Evolutionary conservation across 2,797 vertebrate genomes (phyloP), one percentile per base, ranked within the genome.

Genomic region (Allobates femoralis): DNA sequence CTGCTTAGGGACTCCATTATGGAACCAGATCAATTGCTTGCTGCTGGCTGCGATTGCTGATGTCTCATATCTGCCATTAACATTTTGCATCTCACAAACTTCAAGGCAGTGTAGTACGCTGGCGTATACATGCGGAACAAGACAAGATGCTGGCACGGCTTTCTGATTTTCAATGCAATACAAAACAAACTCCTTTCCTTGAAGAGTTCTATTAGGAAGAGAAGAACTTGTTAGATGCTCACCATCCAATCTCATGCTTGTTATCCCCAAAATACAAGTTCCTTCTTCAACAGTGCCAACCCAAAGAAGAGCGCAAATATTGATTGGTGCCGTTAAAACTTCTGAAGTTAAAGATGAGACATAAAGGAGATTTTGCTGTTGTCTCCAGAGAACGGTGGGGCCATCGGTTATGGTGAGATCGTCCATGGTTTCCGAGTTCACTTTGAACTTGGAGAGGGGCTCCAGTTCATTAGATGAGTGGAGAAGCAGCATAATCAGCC

Each of bases 1-100:
- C 8, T 95, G 93, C 91, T 92, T 94, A 21, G 96, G 96, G 1
- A 90, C 53, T 50, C 97, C 96, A 89, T 96, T 92, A 89, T 96
- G 94, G 90, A 98, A 96, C 88, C 92, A 94, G 89, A 99, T 91
- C 12, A 99, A 93, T 71, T 98, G 98, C 82, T 94, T 95, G 77
- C 91, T 94, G 83, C 86, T 93, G 0, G 97, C 99, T 34, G 95
- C 89, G 14, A 92, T 95, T 82, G 96, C 92, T 0, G 93, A 91
- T 16, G 94, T 92, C 85, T 50, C 92, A 85, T 96, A 90, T 11
- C 89, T 91, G 5, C 89, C 89, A 0, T 91, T 91, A 10, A 80
- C 30, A 10, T 90, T 86, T 37, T 94, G 90, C 1, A 90, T 91
- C 8, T 92, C 92, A 69, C 93, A 93, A 64, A 98, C 80, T 2